Evolutionary conservation across 2,797 vertebrate species (phyloP).

Genomic region (Pyrocephalus nanus): DNA sequence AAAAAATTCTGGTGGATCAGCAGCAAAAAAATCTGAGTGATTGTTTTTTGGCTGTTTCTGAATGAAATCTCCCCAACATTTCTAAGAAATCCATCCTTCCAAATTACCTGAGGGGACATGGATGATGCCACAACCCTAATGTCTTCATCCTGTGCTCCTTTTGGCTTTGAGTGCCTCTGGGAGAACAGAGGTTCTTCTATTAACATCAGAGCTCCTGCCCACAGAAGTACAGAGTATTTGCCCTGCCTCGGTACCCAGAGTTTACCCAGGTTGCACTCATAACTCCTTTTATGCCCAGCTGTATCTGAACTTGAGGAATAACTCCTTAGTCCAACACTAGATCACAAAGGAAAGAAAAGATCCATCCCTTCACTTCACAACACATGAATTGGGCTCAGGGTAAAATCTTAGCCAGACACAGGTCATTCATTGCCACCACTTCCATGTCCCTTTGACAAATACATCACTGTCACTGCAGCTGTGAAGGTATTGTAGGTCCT

Average conservation of each 20-base stretch:
- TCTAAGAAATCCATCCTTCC: neutral
- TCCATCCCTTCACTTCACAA: neutral
- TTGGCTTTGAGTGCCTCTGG: neutral
- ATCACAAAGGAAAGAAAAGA: neutral
- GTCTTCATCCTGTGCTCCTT: neutral
- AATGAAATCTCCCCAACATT: neutral
- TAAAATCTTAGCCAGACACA: neutral
- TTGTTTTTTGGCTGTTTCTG: neutral
- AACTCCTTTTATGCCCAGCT: neutral
- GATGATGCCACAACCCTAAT: neutral
- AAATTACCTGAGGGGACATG: neutral
- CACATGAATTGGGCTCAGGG: neutral
- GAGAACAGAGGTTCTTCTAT: neutral
- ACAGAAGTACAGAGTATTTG: neutral
- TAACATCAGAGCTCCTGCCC: neutral
- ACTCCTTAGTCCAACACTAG: neutral
- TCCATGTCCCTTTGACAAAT: neutral
- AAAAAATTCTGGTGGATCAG: neutral
- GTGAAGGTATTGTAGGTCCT: neutral
- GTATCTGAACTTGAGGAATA: neutral
- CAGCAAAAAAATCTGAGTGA: rapidly evolving
- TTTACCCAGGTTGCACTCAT: neutral
- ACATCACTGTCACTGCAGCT: neutral
- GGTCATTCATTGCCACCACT: neutral
- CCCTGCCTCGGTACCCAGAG: neutral